Evolutionary conservation across 2,797 vertebrate genomes (phyloP).

Genomic region (Dendrocincla fuliginosa): DNA sequence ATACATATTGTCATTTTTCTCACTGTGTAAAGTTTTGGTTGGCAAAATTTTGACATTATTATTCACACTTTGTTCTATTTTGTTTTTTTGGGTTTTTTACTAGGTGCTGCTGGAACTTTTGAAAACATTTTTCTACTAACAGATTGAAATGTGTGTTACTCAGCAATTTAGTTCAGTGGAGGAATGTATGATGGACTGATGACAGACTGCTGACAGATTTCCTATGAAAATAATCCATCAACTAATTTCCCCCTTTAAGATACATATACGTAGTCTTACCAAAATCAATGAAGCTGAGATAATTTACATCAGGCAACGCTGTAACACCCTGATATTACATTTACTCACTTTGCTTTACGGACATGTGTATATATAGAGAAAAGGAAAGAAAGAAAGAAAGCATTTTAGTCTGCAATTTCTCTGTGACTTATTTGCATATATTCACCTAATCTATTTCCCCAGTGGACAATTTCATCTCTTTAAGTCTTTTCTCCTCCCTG

Average conservation of each 20-base stretch:
- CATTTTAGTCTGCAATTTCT: neutral
- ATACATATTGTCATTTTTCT: neutral
- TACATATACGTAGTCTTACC: neutral
- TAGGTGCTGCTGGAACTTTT: conserved; percentile 17
- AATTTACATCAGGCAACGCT: neutral
- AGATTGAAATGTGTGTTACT: neutral
- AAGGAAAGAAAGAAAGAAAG: neutral
- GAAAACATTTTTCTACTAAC: conserved; percentile 11
- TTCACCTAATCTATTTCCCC: neutral
- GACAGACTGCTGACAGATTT: neutral
- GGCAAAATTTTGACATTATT: conserved; percentile 30
- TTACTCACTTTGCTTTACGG: neutral
- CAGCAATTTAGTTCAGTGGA: neutral
- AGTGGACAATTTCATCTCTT: neutral
- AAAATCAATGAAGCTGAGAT: neutral
- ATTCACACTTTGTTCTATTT: neutral
- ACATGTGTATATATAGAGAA: neutral
- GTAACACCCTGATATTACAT: neutral
- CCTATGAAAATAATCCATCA: neutral
- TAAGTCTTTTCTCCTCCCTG: neutral
- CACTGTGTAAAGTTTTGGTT: neutral
- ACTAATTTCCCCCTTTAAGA: neutral
- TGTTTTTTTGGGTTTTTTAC: neutral
- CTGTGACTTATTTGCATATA: neutral
- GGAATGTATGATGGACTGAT: neutral